Evolutionary conservation across 1,140 invertebrate species (phyloP).

Genomic region (Tribolium madens): DNA sequence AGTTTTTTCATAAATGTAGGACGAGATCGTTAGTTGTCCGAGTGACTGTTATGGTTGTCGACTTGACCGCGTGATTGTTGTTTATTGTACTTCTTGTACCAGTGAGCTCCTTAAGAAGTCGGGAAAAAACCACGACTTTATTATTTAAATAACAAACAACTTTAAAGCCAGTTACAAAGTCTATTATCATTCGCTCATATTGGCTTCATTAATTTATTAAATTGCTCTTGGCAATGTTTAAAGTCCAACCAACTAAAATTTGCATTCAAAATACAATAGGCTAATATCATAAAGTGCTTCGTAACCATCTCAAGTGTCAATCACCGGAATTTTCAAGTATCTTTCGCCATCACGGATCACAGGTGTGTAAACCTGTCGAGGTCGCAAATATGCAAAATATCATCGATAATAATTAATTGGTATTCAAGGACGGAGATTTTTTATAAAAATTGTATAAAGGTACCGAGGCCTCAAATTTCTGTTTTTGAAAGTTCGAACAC

Average conservation of each 20-base stretch:
- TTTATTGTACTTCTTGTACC: constrained; percentile 3
- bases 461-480: no score
- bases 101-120: constrained; percentile 8
- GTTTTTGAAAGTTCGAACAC: background rate
- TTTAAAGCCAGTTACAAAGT: background rate
- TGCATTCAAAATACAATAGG: constrained; percentile 10
- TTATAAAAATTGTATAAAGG: background rate
- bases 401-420: background rate
- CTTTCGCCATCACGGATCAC: background rate
- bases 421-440: background rate
- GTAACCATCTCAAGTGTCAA: constrained; percentile 9
- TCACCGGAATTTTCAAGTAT: constrained; percentile 1
- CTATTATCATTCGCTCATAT: background rate
- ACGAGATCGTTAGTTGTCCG: background rate
- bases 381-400: background rate
- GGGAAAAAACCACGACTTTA: constrained; percentile 24
- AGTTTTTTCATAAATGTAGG: background rate
- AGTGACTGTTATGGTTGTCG: constrained; percentile 1
- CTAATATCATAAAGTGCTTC: constrained; percentile 1
- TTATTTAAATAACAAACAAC: constrained; percentile 21
- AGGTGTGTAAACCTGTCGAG: background rate
- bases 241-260: constrained; percentile 22
- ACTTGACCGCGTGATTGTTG: constrained; percentile 14
- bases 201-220: background rate
- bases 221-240: constrained; percentile 17